Percentiles rank a stretch among this genome's conserved stretches.
These are phyloP conservation scores for Acromyrmex charruanus DNA, from an alignment of 1,140 invertebrate genomes.

Conservation along the genomic window DNA sequence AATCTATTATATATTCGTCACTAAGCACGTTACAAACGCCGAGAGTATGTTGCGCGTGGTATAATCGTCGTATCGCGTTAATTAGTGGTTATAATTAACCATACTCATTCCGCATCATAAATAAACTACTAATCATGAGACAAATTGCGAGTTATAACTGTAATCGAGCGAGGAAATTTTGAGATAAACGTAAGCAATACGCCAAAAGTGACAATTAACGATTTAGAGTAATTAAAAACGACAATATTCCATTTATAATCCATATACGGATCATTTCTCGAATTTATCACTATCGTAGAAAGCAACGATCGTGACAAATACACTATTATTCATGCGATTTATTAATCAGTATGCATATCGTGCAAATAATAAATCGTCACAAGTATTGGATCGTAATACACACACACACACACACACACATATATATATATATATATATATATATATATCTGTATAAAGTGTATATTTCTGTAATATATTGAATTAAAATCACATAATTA, in stretches of 20 bases:
- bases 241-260: not conserved
- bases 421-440: too few species aligned
- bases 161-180: not conserved
- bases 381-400: not conserved
- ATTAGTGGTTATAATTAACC: slow-evolving; percentile 26
- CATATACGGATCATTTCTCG: not conserved
- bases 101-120: not conserved
- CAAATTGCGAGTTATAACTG: slow-evolving; percentile 2
- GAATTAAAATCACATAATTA: slow-evolving; percentile 4
- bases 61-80: not conserved
- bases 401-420: too few species aligned
- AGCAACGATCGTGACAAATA: not conserved
- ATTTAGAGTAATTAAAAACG: not conserved
- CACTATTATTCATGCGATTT: not conserved
- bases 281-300: not conserved
- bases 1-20: not conserved
- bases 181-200: not conserved
- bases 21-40: not conserved
- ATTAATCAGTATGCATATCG: not conserved
- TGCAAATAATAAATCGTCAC: not conserved
- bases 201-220: not conserved
- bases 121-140: not conserved
- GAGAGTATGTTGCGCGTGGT: not conserved
- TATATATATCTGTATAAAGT: too few species aligned
- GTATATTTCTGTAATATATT: not conserved